Conservation (phyloP, 2,888 invertebrate genomes). For the Amphipoea lucens region DNA sequence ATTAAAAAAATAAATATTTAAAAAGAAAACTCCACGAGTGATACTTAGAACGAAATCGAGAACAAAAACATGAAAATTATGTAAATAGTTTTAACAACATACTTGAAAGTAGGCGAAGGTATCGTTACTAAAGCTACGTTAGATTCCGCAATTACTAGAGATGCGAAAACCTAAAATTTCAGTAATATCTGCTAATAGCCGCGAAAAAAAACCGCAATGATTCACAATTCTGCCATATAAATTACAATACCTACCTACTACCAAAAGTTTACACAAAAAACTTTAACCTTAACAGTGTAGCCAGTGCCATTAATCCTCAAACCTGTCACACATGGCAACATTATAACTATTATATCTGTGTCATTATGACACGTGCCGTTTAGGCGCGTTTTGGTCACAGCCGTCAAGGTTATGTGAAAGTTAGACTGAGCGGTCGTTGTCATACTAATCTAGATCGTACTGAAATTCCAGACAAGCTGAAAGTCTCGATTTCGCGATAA, state of each 20-base stretch:
- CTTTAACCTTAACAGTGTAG: not conserved
- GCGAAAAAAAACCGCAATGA: not conserved
- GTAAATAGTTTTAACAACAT: not conserved
- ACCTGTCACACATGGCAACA: constrained; percentile 41
- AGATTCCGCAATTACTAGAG: constrained; percentile 9
- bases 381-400: constrained; percentile 26
- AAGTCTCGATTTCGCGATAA: constrained; percentile 25
- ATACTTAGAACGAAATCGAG: not conserved
- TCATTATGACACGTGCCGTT: constrained; percentile 32
- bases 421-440: constrained; percentile 51
- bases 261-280: not conserved
- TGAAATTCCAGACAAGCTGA: constrained; percentile 38
- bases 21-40: too few species aligned
- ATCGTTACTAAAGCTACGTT: constrained; percentile 13
- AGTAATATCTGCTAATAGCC: constrained; percentile 19
- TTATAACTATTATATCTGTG: constrained; percentile 32
- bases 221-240: not conserved
- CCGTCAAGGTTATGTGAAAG: constrained; percentile 67
- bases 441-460: constrained; percentile 42
- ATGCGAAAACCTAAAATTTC: constrained; percentile 3
- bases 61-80: not conserved
- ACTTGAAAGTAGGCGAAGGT: not conserved
- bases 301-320: constrained; percentile 20
- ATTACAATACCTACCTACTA: not conserved
- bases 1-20: too few species aligned